Conservation (phyloP, 2,888 invertebrate species). For the Agrilus biguttatus region DNA sequence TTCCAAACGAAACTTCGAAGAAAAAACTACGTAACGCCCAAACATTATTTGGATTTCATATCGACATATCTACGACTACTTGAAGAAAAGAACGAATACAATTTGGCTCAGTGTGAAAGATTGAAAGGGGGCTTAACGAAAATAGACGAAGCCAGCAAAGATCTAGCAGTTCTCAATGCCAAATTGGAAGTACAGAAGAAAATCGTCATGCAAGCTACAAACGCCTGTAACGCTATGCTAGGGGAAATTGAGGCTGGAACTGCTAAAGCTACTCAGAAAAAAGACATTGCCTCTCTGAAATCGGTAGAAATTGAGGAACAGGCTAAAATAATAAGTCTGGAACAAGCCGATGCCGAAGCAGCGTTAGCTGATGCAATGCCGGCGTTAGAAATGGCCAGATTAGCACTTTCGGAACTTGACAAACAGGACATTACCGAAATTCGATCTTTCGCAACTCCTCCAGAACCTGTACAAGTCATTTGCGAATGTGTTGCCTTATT, state of each 20-base stretch:
- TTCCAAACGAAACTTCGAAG: constrained; percentile 61
- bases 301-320: constrained; percentile 72
- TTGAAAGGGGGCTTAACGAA: constrained; percentile 59
- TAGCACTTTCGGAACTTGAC: constrained; percentile 69
- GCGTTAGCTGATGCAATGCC: constrained; percentile 71
- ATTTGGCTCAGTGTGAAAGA: constrained; percentile 51
- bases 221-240: constrained; percentile 65
- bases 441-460: constrained; percentile 81
- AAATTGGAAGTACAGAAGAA: constrained; percentile 71
- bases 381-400: constrained; percentile 64
- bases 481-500: constrained; percentile 84
- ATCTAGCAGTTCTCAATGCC: constrained; percentile 63
- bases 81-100: constrained; percentile 51
- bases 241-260: constrained; percentile 61
- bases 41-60: constrained; percentile 81
- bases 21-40: constrained; percentile 81
- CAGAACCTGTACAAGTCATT: constrained; percentile 75
- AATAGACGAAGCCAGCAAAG: constrained; percentile 75
- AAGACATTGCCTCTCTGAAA: constrained; percentile 64
- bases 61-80: constrained; percentile 62
- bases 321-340: constrained; percentile 60
- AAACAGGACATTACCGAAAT: constrained; percentile 89
- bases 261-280: constrained; percentile 58
- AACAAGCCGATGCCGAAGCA: constrained; percentile 74
- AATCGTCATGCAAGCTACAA: constrained; percentile 61